Percentiles rank a stretch among this genome's conserved stretches.
phyloP scores from a whole-genome alignment of 1,140 invertebrate species.

The Scaptomyza hsui region DNA sequence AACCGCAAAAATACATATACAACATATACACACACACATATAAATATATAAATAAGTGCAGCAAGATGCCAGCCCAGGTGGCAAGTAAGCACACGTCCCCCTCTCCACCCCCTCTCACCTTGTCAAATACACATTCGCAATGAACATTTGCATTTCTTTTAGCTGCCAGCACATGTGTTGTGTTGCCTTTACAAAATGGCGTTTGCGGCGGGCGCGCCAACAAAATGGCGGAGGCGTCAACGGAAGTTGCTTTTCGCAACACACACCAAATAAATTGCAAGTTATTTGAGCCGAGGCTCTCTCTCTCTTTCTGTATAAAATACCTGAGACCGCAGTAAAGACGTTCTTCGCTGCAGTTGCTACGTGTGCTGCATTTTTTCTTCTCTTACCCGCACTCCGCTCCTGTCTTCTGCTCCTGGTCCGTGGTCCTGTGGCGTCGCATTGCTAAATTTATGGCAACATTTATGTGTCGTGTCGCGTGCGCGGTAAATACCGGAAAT shows the following conservation, averaged over 20 bases:
- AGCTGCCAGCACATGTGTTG: constrained; percentile 63
- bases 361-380: constrained; percentile 66
- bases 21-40: constrained; percentile 58
- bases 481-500: constrained; percentile 82
- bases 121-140: constrained; percentile 21
- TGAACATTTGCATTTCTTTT: constrained; percentile 64
- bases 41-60: constrained; percentile 69
- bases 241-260: constrained; percentile 79
- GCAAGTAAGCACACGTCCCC: constrained; percentile 11
- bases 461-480: constrained; percentile 83
- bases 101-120: not conserved
- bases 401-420: no score
- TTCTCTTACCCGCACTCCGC: not conserved
- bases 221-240: constrained; percentile 81
- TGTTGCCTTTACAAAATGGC: constrained; percentile 75
- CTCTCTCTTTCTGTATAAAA: no score
- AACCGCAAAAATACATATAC: constrained; percentile 67
- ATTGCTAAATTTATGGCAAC: constrained; percentile 79
- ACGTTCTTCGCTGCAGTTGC: constrained; percentile 47
- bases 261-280: constrained; percentile 78
- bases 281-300: constrained; percentile 82
- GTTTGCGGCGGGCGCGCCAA: constrained; percentile 72
- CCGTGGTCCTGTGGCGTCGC: constrained; percentile 57
- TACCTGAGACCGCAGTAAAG: constrained; percentile 70
- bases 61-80: constrained; percentile 32